Percentiles rank a stretch among this genome's conserved stretches.
These are phyloP conservation scores for Drosophila setosimentum DNA, from an alignment of 2,888 invertebrate species.

Conservation along the genomic window DNA sequence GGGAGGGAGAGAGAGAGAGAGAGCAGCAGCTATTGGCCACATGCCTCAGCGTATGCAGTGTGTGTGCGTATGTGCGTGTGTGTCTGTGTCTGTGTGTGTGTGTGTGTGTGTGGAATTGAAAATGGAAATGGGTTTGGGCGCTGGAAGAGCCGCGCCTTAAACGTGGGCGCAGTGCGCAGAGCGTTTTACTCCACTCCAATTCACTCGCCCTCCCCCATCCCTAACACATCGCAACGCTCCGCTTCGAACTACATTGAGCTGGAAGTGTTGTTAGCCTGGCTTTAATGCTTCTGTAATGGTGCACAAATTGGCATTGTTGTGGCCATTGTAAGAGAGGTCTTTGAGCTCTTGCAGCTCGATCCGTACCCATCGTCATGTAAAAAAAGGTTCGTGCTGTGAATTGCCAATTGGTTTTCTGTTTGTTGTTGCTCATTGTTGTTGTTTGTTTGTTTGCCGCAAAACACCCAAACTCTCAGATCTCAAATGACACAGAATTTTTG, in stretches of 20 bases:
- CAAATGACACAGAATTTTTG: constrained; percentile 50
- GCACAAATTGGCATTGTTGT: constrained; percentile 72
- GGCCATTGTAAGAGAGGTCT: constrained; percentile 43
- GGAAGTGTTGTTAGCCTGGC: constrained; percentile 58
- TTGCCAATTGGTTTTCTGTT: constrained; percentile 51
- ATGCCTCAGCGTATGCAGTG: constrained; percentile 69
- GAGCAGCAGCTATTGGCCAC: constrained; percentile 50
- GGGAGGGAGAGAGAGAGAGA: constrained; percentile 12
- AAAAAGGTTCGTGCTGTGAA: constrained; percentile 66
- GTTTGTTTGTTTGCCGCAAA: constrained; percentile 12
- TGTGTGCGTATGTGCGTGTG: not conserved
- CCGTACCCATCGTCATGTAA: constrained; percentile 44
- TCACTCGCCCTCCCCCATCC: not conserved
- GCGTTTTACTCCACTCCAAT: constrained; percentile 13
- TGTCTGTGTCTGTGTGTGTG: not conserved
- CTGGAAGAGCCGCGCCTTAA: constrained; percentile 65
- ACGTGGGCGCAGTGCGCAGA: constrained; percentile 56
- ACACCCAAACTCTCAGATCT: constrained; percentile 18
- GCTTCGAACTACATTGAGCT: constrained; percentile 25
- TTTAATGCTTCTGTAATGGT: constrained; percentile 75
- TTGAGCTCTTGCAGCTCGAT: constrained; percentile 57
- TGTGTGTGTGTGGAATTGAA: constrained; percentile 32
- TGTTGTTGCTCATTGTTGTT: not conserved
- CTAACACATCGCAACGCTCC: not conserved
- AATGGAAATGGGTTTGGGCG: constrained; percentile 60